A percentile compares a stretch with the other conserved stretches of the same genome.
These are phyloP conservation scores for Fregetta grallaria DNA, from an alignment of 2,113 vertebrate species.

Conservation along the genomic window DNA sequence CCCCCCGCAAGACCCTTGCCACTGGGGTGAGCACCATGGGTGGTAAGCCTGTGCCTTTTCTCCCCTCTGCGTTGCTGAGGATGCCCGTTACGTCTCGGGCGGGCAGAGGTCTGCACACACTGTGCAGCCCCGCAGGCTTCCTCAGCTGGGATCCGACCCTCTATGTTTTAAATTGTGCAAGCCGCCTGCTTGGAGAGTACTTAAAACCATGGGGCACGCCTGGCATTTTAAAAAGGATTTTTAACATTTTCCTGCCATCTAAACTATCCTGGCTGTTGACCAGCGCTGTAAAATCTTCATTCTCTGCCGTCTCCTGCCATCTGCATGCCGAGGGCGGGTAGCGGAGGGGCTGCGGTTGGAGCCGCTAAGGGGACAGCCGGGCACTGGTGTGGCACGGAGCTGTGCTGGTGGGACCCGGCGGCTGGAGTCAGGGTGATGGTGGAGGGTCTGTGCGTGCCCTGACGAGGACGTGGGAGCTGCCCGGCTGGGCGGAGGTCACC, in stretches of 20 bases:
- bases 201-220: background rate
- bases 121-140: background rate
- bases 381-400: background rate
- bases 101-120: background rate
- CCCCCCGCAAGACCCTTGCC: background rate
- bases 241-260: background rate
- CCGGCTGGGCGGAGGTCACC: slow-evolving; percentile 47
- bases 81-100: rapidly evolving
- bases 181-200: background rate
- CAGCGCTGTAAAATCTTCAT: background rate
- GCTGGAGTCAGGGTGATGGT: rapidly evolving
- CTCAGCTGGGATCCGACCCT: background rate
- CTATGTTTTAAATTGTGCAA: background rate
- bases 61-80: background rate
- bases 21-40: background rate
- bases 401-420: background rate
- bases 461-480: background rate
- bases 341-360: background rate
- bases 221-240: slow-evolving; percentile 23
- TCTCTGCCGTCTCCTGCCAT: slow-evolving; percentile 17
- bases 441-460: background rate
- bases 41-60: background rate
- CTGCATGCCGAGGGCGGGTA: background rate
- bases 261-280: background rate
- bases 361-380: background rate